Evolutionary conservation across 1,140 invertebrate genomes (phyloP), one percentile per base, ranked within the genome.

Genomic region (Pseudomyrmex sp.): DNA sequence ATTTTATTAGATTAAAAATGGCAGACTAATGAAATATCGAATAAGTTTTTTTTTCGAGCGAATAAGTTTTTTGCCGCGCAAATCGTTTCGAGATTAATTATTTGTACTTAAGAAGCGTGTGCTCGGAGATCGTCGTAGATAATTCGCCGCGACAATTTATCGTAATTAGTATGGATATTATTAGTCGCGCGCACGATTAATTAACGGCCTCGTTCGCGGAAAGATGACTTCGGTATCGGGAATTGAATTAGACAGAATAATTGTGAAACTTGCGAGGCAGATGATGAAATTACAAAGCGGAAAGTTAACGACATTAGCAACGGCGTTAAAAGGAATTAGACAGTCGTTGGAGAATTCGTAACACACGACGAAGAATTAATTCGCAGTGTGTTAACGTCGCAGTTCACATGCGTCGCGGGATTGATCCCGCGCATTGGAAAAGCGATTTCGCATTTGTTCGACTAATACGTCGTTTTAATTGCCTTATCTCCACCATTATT

Each of bases 171-270:
- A 52, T 72, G 59, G 26, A 59, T 80, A 80, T 80, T 80, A 80
- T 80, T 61, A 82, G 82, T 87, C 73, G 59, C 54, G 69, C 82
- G 85, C 52, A 85, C 85, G 85, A 88, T 88, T 88, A 85, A 88
- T 88, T 79, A 65, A 35, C 58, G 48, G 70, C 63, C 72, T 56
- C 66, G 86, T 63, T 77, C 66, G 26, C 79, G 77, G 82, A 26
- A 83, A 80, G 86, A 87, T 87, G 86, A 83, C 74, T 70, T 66
- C 35, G 70, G 35, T 69, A 65, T 86, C 15, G 62, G 82, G 50
- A 70, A 83, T 83, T 82, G 85, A 88, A 82, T 88, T 86, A 87
- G 86, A 87, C 83, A 84, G 86, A 86, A 88, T 88, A 88, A 88
- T 88, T 87, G 85, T 83, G 85, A 86, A 86, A 84, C 83, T 88